These are phyloP conservation scores for Reticulitermes lucifugus DNA, from an alignment of 2,888 invertebrate genomes.

Conservation along the genomic window DNA sequence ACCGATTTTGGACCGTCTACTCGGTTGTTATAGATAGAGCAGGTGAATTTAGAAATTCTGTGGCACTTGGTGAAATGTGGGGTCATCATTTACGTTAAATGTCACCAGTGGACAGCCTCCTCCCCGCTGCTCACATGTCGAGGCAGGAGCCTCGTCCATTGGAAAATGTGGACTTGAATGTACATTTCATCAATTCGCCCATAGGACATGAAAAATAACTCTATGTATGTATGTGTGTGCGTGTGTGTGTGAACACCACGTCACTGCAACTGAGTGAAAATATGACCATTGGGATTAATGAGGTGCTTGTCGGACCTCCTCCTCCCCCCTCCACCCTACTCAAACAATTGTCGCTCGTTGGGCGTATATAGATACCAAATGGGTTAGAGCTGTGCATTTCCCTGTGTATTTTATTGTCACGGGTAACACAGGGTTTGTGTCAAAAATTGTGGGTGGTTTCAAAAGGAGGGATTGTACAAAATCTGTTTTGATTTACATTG, in stretches of 20 bases:
- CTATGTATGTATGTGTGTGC: background rate
- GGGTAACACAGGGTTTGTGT: conserved; percentile 21
- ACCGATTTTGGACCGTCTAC: too few relatives aligned
- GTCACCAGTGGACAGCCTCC: conserved; percentile 11
- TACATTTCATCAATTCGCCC: conserved; percentile 39
- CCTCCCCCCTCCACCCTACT: conserved; percentile 27
- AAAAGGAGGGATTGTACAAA: conserved; percentile 7
- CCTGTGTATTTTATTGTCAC: conserved; percentile 23
- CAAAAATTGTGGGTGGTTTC: conserved; percentile 15
- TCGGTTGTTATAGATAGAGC: background rate
- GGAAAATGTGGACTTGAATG: conserved; percentile 32
- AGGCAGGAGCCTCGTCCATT: conserved; percentile 1
- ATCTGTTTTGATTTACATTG: too few relatives aligned
- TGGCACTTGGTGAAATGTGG: conserved; percentile 17
- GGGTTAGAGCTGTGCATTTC: conserved; percentile 15
- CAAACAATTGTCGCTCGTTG: conserved; percentile 27
- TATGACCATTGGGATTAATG: conserved; percentile 58
- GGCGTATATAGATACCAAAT: conserved; percentile 26
- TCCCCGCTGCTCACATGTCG: background rate
- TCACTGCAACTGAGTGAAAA: conserved; percentile 53
- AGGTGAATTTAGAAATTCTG: background rate
- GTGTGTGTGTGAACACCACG: conserved; percentile 23
- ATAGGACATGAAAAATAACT: conserved; percentile 42
- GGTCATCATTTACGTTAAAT: conserved; percentile 19
- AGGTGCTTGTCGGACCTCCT: conserved; percentile 55